Base-by-base conservation (phyloP, 2,888 invertebrate species). In the Dichetophora obliterata region DNA sequence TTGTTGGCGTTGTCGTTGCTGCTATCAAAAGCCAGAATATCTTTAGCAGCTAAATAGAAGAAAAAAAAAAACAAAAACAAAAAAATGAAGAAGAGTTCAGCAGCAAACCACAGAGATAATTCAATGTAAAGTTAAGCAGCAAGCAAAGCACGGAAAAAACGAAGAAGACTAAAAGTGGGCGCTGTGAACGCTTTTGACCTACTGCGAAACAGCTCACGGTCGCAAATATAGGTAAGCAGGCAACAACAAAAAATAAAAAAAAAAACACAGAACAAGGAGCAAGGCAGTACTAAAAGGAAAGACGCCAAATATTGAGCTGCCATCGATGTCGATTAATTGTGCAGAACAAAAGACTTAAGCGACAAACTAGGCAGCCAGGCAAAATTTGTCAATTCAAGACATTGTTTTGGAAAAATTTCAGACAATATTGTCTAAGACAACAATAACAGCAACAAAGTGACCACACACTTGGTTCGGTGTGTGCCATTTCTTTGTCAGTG, bases 131-230 rank as follows among this genome's bases (percentile, higher is more conserved):
- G 69, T 57, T 37, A 19, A 48, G 54, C 54, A 52, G 27, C 57
- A 69, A 66, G 43, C 57, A 31, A n/a, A 63, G 14, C 16, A 34
- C 9, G 8, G 34, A 34, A 27, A 63, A 31, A n/a, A 63, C 9
- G 43, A 65, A 37, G 65, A 14, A 37, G 65, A 22, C 16, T 34
- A 19, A 65, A 37, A n/a, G 75, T 75, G 69, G 77, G 75, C 78
- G 50, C 73, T 75, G 78, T 75, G 78, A 81, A 81, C 80, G 79
- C 77, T 77, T 78, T 78, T 82, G 82, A 82, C 82, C 82, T 80
- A 82, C 82, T 82, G 82, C 27, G 9, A 22, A 14, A 34, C 16
- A 27, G 54, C 69, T 37, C 63, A 63, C 63, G 63, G 31, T 63
- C 43, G 43, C 19, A 34, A 69, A 69, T 69, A 31, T 69, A 69